phyloP scores from a whole-genome alignment of 2,797 vertebrate species.

The Falco concolor region DNA sequence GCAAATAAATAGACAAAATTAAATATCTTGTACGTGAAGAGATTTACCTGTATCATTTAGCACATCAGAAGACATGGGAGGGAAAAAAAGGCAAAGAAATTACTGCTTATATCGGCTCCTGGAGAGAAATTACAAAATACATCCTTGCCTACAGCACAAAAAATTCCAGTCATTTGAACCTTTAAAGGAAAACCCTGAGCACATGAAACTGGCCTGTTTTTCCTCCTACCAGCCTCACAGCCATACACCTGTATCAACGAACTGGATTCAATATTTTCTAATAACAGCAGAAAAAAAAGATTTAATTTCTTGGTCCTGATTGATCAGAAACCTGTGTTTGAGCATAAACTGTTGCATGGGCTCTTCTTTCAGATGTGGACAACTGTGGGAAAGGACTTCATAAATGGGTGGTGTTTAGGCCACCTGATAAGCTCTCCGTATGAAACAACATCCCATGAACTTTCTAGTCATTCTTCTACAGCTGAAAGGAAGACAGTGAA shows the following conservation, averaged over 20 bases:
- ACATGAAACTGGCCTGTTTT: neutral
- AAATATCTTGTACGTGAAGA: neutral
- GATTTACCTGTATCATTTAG: neutral
- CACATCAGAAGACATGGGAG: neutral
- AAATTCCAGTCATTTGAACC: neutral
- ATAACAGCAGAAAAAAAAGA: neutral
- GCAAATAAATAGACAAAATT: neutral
- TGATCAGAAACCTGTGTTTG: neutral
- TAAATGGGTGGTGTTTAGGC: neutral
- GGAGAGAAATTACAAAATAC: neutral
- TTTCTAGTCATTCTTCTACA: neutral
- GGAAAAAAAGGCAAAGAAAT: neutral
- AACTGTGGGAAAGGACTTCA: neutral
- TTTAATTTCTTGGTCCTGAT: neutral
- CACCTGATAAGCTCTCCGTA: neutral
- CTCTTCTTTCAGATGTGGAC: neutral
- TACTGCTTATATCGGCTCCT: neutral
- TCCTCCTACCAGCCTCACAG: neutral
- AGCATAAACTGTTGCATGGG: neutral
- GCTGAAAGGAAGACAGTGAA: neutral
- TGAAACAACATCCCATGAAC: neutral
- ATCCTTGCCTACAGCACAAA: neutral
- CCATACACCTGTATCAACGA: rapidly evolving
- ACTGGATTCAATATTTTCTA: neutral
- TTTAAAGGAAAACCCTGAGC: neutral